These are phyloP conservation scores for Euschistus heros DNA, from an alignment of 1,140 invertebrate species.

Conservation along the genomic window DNA sequence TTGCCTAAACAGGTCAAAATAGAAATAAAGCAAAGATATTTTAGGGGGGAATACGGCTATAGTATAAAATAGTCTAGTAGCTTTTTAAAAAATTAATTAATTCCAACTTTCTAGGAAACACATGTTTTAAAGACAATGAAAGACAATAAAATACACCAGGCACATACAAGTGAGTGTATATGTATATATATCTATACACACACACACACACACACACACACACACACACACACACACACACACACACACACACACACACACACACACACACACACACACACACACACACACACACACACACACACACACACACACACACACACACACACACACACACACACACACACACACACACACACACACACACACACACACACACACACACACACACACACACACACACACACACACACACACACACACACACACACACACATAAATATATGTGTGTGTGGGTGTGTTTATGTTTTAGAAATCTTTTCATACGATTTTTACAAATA, in stretches of 20 bases:
- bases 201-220: conserved; percentile 14
- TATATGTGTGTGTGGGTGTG: no score
- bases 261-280: conserved; percentile 14
- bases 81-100: no score
- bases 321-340: conserved; percentile 32
- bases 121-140: no score
- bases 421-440: conserved; percentile 33
- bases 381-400: conserved; percentile 32
- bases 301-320: conserved; percentile 30
- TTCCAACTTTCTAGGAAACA: no score
- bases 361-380: conserved; percentile 34
- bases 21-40: no score
- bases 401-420: conserved; percentile 32
- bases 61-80: no score
- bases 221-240: conserved; percentile 14
- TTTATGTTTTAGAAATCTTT: no score
- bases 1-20: no score
- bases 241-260: conserved; percentile 14
- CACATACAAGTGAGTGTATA: no score
- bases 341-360: conserved; percentile 33
- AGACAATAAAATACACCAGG: no score
- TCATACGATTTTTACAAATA: no score
- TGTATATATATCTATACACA: neutral
- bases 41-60: no score
- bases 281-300: conserved; percentile 14